Conservation (phyloP, 23 tunicate genomes). For the Ciona savignyi region DNA sequence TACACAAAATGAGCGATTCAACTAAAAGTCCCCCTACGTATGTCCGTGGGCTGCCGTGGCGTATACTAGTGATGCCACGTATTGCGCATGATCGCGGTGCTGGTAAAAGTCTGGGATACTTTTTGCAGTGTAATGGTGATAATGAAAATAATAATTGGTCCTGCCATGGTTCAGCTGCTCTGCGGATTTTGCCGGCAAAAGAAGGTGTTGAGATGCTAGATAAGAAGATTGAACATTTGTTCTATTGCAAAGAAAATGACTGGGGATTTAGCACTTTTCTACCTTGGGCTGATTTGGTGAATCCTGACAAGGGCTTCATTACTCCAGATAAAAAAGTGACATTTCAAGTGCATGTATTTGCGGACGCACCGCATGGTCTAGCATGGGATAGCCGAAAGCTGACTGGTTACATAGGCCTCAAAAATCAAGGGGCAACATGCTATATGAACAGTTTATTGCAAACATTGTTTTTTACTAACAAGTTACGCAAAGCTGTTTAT, state of each 20-base stretch:
- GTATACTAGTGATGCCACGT: conserved; percentile 87
- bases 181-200: conserved; percentile 78
- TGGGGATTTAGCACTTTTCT: conserved; percentile 92
- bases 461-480: conserved; percentile 81
- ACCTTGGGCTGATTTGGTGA: conserved; percentile 68
- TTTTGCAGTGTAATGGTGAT: conserved; percentile 95
- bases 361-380: conserved; percentile 97
- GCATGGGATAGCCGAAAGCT: conserved; percentile 94
- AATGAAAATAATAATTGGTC: conserved; percentile 91
- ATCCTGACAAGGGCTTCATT: conserved; percentile 79
- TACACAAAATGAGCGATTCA: conserved; percentile 79
- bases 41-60: conserved; percentile 89
- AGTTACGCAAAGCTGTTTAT: conserved; percentile 86
- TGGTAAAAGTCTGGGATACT: conserved; percentile 74
- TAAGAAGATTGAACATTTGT: conserved; percentile 78
- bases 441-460: conserved; percentile 96
- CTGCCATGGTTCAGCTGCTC: conserved; percentile 90
- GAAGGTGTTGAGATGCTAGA: conserved; percentile 67
- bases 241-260: conserved; percentile 95
- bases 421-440: conserved; percentile 97
- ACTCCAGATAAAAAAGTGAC: conserved; percentile 87
- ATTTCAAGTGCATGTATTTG: conserved; percentile 91
- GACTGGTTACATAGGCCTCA: conserved; percentile 89
- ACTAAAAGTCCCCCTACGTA: conserved; percentile 62
- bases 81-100: conserved; percentile 56